Evolutionary conservation across 1,140 invertebrate genomes (phyloP).

Genomic region (Penaeus indicus): DNA sequence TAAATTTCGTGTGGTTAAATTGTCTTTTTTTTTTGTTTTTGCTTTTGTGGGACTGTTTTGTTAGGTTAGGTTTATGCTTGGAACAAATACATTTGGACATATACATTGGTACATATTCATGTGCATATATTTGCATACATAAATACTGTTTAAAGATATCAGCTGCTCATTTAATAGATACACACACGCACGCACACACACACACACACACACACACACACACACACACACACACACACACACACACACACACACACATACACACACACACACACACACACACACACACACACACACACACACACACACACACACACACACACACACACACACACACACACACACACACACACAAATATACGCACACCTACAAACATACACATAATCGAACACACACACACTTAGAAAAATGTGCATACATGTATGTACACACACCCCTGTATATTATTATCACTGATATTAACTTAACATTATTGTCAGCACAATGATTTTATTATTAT

Average conservation of each 20-base stretch:
- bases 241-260: not conserved
- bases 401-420: too few relatives aligned
- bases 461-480: too few relatives aligned
- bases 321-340: not conserved
- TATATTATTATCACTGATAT: too few relatives aligned
- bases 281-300: not conserved
- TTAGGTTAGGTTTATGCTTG: too few relatives aligned
- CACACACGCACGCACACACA: not conserved
- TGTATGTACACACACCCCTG: too few relatives aligned
- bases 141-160: not conserved
- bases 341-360: not conserved
- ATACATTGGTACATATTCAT: not conserved
- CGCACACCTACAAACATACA: too few relatives aligned
- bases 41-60: too few relatives aligned
- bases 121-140: not conserved
- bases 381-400: too few relatives aligned
- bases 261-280: not conserved
- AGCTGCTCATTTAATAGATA: not conserved
- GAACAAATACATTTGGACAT: not conserved
- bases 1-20: too few relatives aligned
- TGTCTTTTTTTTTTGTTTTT: too few relatives aligned
- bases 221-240: not conserved
- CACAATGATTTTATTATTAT: too few relatives aligned
- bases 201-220: constrained; percentile 8
- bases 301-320: too few relatives aligned